Conservation (phyloP, 1,140 invertebrate species). For the Coptotermes formosanus region DNA sequence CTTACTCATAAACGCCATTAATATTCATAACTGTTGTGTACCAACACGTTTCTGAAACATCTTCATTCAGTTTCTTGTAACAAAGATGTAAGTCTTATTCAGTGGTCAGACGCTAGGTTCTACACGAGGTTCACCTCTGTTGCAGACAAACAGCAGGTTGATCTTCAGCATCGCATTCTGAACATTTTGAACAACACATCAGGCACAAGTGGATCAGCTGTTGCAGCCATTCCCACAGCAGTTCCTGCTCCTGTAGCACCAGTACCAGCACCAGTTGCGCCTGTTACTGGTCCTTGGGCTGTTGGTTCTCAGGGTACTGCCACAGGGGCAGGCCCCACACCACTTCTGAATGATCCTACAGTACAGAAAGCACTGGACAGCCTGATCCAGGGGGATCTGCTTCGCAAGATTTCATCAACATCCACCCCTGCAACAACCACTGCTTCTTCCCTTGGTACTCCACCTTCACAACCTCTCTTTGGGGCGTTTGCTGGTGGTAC, state of each 20-base stretch:
- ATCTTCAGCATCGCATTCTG: conserved; percentile 80
- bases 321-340: conserved; percentile 48
- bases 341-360: conserved; percentile 67
- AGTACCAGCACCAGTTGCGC: conserved; percentile 42
- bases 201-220: conserved; percentile 31
- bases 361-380: conserved; percentile 75
- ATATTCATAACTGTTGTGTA: too few species aligned
- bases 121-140: background rate
- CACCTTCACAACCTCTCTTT: conserved; percentile 27
- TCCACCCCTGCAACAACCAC: conserved; percentile 20
- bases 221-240: conserved; percentile 20
- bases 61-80: too few species aligned
- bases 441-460: conserved; percentile 22
- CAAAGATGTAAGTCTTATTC: too few species aligned
- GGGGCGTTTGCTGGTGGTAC: background rate
- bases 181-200: conserved; percentile 73
- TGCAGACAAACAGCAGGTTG: conserved; percentile 56
- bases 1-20: too few species aligned
- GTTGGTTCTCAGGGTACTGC: conserved; percentile 37
- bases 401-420: conserved; percentile 51
- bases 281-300: background rate
- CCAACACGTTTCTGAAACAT: too few species aligned
- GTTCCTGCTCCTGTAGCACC: conserved; percentile 29
- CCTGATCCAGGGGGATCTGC: conserved; percentile 63
- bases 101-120: too few species aligned